Conservation (phyloP, 1,140 invertebrate genomes). For the Drosophila punjabiensis region DNA sequence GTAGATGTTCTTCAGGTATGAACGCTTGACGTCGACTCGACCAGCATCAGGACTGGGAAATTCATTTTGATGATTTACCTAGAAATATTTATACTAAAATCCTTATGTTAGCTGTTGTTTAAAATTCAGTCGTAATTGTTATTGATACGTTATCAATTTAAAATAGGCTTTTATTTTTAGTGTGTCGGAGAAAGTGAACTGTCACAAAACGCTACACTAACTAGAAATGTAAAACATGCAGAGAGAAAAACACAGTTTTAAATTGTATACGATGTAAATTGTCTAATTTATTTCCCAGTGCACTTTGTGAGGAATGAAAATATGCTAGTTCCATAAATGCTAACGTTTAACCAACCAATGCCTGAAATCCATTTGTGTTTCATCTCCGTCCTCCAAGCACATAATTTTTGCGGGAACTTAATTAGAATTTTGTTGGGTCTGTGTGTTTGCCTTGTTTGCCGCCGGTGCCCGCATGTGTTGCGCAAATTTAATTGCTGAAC, state of each 20-base stretch:
- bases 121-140: too few species aligned
- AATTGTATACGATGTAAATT: neutral
- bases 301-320: neutral
- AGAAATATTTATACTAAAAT: neutral
- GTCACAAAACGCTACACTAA: neutral
- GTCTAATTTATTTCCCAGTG: neutral
- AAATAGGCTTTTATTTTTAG: neutral
- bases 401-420: conserved; percentile 42
- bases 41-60: too few species aligned
- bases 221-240: neutral
- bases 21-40: too few species aligned
- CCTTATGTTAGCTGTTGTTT: too few species aligned
- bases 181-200: neutral
- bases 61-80: too few species aligned
- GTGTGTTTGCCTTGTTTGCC: conserved; percentile 22
- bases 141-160: too few species aligned
- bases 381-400: conserved; percentile 19
- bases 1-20: too few species aligned
- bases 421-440: conserved; percentile 35
- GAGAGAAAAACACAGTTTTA: neutral
- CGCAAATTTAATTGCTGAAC: conserved; percentile 76
- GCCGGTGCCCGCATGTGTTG: conserved; percentile 70
- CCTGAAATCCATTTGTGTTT: conserved; percentile 4
- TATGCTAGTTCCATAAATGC: neutral
- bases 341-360: neutral